A percentile compares a stretch with the other conserved stretches of the same genome.
Evolutionary conservation across 92 coral and sea anemone genomes (phyloP).

Genomic region (Galaxea fascicularis): DNA sequence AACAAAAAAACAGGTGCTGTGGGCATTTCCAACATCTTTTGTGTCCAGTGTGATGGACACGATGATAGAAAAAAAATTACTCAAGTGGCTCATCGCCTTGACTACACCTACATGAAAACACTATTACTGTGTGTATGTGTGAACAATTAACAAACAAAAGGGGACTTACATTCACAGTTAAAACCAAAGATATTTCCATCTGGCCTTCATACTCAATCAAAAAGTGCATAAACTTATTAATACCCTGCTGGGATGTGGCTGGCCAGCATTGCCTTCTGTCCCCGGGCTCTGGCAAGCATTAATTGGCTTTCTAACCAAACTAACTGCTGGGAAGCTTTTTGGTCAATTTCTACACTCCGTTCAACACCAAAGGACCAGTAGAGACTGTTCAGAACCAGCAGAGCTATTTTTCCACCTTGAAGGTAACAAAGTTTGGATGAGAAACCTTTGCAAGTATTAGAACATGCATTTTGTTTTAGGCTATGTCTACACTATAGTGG

Average conservation of each 20-base stretch:
- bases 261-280: constrained; percentile 80
- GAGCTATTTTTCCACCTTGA: constrained; percentile 78
- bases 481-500: too few relatives aligned
- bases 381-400: constrained; percentile 85
- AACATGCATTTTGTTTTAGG: too few relatives aligned
- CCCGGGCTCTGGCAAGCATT: constrained; percentile 62
- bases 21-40: not conserved
- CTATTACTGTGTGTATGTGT: too few relatives aligned
- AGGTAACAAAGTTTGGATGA: not conserved
- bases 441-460: too few relatives aligned
- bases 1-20: not conserved
- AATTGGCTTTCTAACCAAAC: constrained; percentile 85
- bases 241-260: constrained; percentile 97
- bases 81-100: too few relatives aligned
- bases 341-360: constrained; percentile 56
- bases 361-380: constrained; percentile 78
- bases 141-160: too few relatives aligned
- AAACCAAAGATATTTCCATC: not conserved
- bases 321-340: constrained; percentile 80
- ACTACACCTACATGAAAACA: too few relatives aligned
- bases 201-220: not conserved
- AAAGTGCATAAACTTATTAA: not conserved
- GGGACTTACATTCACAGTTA: too few relatives aligned
- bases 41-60: too few relatives aligned
- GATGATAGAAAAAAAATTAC: too few relatives aligned